Base-by-base conservation (phyloP, 2,797 vertebrate genomes). In the Natrix natrix region DNA sequence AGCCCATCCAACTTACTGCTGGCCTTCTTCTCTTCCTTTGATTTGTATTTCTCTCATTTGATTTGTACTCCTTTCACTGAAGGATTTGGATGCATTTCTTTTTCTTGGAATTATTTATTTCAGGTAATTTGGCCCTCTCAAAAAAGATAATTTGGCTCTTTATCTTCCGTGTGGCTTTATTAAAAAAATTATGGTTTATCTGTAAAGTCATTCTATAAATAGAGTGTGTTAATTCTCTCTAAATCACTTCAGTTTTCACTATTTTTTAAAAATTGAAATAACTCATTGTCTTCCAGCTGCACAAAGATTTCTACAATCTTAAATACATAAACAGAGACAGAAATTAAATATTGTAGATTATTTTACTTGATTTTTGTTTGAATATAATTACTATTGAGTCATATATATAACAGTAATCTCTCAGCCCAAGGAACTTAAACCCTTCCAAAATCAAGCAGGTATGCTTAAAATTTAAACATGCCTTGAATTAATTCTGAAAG, bases 221-320 rank as follows among this genome's bases (percentile, higher is more conserved):
- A 83, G 89, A 57, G 26, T 90, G 43, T 56, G 66, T 20, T 60
- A 66, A 22, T 90, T 43, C 52, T 69, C 54, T 87, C 32, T 60
- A 86, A 48, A 90, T 74, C 54, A 87, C 78, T 93, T 66, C 54
- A 90, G 22, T 56, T 90, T 93, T 69, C n/a, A 83, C 74, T 86
- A 63, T 57, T 83, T 37, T 87, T 26, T 54, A 43, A 43, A 28
- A 26, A 63, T 89, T 93, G n/a, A 87, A 90, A 32, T 92, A 78
- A 90, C 37, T 93, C 89, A 90, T 20, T 48, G n/a, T 59, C 32
- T 20, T 90, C 43, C 11, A 48, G 20, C 69, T 90, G 17, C 87
- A 87, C 52, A 87, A 59, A 90, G 52, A 90, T 48, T 60, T 90
- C 37, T 86, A 52, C 14, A 54, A 63, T 43, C 7, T 90, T 90